Evolutionary conservation across 2,888 invertebrate species (phyloP).

Genomic region (Lasioglossum morio): DNA sequence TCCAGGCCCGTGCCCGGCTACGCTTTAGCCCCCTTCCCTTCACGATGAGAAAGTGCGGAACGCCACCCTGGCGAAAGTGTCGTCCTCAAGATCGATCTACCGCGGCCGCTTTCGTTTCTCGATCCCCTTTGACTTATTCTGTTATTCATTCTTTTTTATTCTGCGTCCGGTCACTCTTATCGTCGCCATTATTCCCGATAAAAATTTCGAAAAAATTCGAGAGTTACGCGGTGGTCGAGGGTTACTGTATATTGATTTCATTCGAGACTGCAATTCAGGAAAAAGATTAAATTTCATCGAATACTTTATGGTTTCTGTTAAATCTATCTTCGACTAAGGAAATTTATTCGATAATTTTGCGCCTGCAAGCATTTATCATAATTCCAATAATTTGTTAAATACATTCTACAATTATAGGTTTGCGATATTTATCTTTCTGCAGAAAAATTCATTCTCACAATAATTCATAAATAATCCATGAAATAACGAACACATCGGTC

Average conservation of each 20-base stretch:
- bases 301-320: no score
- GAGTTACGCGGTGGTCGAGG: not conserved
- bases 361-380: no score
- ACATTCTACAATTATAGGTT: not conserved
- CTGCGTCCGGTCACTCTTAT: not conserved
- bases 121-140: not conserved
- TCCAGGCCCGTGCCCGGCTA: constrained; percentile 12
- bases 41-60: not conserved
- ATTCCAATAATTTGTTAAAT: no score
- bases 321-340: no score
- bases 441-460: not conserved
- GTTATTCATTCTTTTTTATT: not conserved
- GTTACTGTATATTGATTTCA: no score
- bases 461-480: not conserved
- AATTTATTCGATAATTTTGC: no score
- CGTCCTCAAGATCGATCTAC: not conserved
- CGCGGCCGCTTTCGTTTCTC: constrained; percentile 7
- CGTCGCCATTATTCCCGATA: not conserved
- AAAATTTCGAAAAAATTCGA: not conserved
- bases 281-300: no score
- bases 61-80: not conserved
- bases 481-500: not conserved
- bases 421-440: not conserved
- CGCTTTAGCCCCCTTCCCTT: constrained; percentile 7
- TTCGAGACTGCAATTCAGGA: no score